A percentile compares a stretch with the other conserved stretches of the same genome.
phyloP scores from a whole-genome alignment of 2,797 vertebrate species.

The Scleropages formosus region DNA sequence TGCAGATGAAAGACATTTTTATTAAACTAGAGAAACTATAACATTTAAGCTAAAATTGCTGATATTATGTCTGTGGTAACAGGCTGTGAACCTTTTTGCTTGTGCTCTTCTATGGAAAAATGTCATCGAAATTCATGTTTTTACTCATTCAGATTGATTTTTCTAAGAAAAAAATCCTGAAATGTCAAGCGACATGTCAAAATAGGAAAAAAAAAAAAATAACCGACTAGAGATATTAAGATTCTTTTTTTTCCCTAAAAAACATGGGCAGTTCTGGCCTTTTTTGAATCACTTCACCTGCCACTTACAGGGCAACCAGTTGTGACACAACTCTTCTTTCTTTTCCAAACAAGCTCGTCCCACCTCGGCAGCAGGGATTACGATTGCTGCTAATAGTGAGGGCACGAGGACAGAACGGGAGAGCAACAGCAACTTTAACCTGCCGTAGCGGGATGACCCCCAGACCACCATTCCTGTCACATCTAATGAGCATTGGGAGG shows the following conservation, averaged over 20 bases:
- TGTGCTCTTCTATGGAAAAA: background rate
- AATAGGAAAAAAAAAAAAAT: background rate
- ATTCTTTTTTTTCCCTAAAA: background rate
- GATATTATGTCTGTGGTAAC: slow-evolving; percentile 39
- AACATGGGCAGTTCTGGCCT: too few relatives aligned
- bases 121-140: background rate
- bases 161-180: background rate
- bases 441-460: slow-evolving; percentile 50
- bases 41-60: slow-evolving; percentile 66
- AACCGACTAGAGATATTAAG: background rate
- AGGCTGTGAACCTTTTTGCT: too few relatives aligned
- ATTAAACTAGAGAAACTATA: slow-evolving; percentile 24
- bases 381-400: slow-evolving; percentile 25
- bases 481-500: slow-evolving; percentile 53
- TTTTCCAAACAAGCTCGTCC: background rate
- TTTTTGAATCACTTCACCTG: background rate
- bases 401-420: slow-evolving; percentile 37
- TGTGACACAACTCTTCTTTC: background rate
- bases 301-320: background rate
- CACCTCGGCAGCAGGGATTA: background rate
- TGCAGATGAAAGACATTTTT: slow-evolving; percentile 65
- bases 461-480: slow-evolving; percentile 52
- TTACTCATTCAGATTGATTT: slow-evolving; percentile 21
- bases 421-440: slow-evolving; percentile 55
- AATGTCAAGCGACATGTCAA: background rate